phyloP scores from a whole-genome alignment of 1,140 invertebrate species.

The Drosophila seguyi region DNA sequence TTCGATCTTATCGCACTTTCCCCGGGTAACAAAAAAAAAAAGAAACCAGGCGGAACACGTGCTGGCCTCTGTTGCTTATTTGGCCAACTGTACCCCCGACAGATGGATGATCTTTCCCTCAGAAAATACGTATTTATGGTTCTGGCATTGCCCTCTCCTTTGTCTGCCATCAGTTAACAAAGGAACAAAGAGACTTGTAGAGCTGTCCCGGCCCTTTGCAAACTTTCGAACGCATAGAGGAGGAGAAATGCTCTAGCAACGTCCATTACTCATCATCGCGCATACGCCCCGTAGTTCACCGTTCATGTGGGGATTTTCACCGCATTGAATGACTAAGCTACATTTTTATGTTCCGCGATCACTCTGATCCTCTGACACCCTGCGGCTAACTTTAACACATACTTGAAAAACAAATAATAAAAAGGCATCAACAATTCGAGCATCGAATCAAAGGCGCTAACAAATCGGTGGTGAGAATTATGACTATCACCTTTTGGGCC shows the following conservation, averaged over 20 bases:
- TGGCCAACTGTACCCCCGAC: constrained; percentile 52
- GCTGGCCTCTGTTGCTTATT: constrained; percentile 5
- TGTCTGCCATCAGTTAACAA: constrained; percentile 23
- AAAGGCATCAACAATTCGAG: constrained; percentile 27
- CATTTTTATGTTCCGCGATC: constrained; percentile 8
- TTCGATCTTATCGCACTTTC: constrained; percentile 49
- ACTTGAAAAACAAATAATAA: constrained; percentile 35
- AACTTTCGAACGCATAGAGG: not conserved
- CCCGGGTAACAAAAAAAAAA: constrained; percentile 1
- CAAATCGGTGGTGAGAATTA: constrained; percentile 20
- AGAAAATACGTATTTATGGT: constrained; percentile 4
- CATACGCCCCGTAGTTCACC: constrained; percentile 28
- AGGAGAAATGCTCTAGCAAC: constrained; percentile 1
- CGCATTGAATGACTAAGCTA: constrained; percentile 36
- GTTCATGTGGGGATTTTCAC: constrained; percentile 14
- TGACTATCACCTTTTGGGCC: constrained; percentile 10
- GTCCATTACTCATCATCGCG: constrained; percentile 28
- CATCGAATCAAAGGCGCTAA: constrained; percentile 34
- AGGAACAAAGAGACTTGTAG: constrained; percentile 35
- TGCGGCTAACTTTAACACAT: constrained; percentile 62
- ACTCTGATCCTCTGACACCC: constrained; percentile 35
- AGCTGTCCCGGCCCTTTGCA: constrained; percentile 25
- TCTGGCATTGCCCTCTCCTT: constrained; percentile 26
- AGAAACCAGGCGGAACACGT: constrained; percentile 8
- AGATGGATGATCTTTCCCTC: constrained; percentile 38